These are phyloP conservation scores for Cepaea hortensis DNA, from an alignment of 2,888 invertebrate species.

Conservation along the genomic window DNA sequence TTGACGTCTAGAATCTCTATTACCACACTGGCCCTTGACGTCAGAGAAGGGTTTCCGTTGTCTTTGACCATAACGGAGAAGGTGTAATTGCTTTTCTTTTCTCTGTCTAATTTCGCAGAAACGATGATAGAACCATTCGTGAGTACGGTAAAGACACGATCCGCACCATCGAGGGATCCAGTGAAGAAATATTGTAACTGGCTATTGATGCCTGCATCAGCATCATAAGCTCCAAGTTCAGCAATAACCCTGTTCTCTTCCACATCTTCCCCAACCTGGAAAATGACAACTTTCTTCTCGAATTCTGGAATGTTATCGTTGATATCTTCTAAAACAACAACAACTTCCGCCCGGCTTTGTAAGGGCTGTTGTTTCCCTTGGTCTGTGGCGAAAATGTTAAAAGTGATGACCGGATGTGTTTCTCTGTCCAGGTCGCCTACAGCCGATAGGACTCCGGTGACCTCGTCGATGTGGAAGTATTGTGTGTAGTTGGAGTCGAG, in stretches of 20 bases:
- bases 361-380: conserved; percentile 82
- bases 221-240: conserved; percentile 92
- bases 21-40: conserved; percentile 81
- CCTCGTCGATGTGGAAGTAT: conserved; percentile 40
- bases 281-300: conserved; percentile 4
- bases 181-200: conserved; percentile 38
- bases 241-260: conserved; percentile 91
- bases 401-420: conserved; percentile 85
- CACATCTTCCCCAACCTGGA: conserved; percentile 84
- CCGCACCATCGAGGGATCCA: conserved; percentile 4
- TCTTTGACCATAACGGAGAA: conserved; percentile 93
- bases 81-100: conserved; percentile 86
- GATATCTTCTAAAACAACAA: conserved; percentile 93
- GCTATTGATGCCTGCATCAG: conserved; percentile 79
- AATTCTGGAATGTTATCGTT: conserved; percentile 96
- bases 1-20: conserved; percentile 96
- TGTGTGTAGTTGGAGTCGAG: conserved; percentile 18
- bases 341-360: conserved; percentile 81
- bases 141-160: conserved; percentile 82
- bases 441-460: conserved; percentile 39
- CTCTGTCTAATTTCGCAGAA: conserved; percentile 87
- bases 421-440: conserved; percentile 49
- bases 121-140: conserved; percentile 90
- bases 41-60: conserved; percentile 81
- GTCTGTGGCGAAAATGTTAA: conserved; percentile 91